Conservation (phyloP, 2,113 vertebrate species). For the Actinemys pallida region DNA sequence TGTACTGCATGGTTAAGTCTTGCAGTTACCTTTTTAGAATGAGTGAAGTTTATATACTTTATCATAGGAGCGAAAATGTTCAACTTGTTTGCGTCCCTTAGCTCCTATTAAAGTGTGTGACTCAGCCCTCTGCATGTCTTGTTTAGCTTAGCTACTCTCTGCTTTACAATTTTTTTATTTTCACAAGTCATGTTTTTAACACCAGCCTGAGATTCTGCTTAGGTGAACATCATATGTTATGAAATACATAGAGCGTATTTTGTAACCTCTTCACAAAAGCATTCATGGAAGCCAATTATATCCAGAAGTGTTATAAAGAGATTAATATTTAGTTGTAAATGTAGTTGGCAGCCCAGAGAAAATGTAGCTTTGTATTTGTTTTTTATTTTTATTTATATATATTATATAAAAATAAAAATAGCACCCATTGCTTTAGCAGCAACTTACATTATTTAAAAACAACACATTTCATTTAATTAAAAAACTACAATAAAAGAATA, state of each 20-base stretch:
- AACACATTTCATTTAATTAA: neutral
- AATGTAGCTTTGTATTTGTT: neutral
- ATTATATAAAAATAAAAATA: neutral
- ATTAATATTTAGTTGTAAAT: neutral
- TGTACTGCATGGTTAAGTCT: neutral
- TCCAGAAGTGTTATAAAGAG: neutral
- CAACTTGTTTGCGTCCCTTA: neutral
- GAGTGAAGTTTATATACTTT: neutral
- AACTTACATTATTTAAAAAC: neutral
- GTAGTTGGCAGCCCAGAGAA: neutral
- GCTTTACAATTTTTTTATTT: neutral
- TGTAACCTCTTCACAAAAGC: neutral
- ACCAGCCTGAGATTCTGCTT: rapidly evolving
- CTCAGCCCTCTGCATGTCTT: neutral
- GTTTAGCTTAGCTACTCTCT: neutral
- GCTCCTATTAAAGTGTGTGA: neutral
- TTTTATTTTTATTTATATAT: neutral
- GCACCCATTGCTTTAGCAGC: neutral
- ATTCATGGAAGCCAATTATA: neutral
- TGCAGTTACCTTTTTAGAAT: neutral
- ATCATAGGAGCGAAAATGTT: neutral
- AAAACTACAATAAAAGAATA: neutral
- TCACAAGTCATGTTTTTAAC: neutral
- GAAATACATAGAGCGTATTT: neutral
- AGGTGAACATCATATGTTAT: neutral